A percentile compares a stretch with the other conserved stretches of the same genome.
Evolutionary conservation across 2,888 invertebrate genomes (phyloP).

Genomic region (Drosophila flavopinicola): DNA sequence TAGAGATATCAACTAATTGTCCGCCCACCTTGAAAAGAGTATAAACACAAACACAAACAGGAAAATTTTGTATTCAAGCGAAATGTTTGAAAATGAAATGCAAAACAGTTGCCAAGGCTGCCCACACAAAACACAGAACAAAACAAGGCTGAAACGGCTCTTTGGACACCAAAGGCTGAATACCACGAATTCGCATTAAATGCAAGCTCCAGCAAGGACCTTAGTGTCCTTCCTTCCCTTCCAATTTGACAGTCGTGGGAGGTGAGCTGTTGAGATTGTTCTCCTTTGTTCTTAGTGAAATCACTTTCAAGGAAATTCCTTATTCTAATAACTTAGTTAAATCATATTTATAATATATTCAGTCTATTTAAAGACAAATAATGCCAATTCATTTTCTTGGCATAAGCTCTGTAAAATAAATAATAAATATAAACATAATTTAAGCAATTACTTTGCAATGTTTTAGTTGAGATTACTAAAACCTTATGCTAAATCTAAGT

Average conservation of each 20-base stretch:
- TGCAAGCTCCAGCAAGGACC: conserved; percentile 34
- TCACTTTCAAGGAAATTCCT: too few relatives aligned
- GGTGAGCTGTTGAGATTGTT: not conserved
- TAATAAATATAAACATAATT: too few relatives aligned
- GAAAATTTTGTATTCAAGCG: conserved; percentile 30
- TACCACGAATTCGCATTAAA: not conserved
- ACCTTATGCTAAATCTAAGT: too few relatives aligned
- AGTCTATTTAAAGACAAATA: too few relatives aligned
- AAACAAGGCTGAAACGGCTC: conserved; percentile 12
- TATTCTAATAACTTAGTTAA: too few relatives aligned
- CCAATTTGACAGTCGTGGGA: not conserved
- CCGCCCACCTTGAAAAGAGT: conserved; percentile 20
- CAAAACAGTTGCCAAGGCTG: conserved; percentile 21
- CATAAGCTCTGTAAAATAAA: too few relatives aligned
- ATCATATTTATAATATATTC: too few relatives aligned
- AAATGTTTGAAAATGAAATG: conserved; percentile 38
- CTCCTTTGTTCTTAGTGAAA: too few relatives aligned
- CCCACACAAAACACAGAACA: not conserved
- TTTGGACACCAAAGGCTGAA: not conserved
- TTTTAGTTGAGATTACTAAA: too few relatives aligned
- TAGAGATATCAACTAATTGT: conserved; percentile 31
- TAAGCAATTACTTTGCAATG: too few relatives aligned
- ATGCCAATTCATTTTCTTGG: too few relatives aligned
- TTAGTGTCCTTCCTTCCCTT: not conserved
- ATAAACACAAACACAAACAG: conserved; percentile 4